These are phyloP conservation scores for Cardiocondyla obscurior DNA, from an alignment of 1,140 invertebrate genomes.

Conservation along the genomic window DNA sequence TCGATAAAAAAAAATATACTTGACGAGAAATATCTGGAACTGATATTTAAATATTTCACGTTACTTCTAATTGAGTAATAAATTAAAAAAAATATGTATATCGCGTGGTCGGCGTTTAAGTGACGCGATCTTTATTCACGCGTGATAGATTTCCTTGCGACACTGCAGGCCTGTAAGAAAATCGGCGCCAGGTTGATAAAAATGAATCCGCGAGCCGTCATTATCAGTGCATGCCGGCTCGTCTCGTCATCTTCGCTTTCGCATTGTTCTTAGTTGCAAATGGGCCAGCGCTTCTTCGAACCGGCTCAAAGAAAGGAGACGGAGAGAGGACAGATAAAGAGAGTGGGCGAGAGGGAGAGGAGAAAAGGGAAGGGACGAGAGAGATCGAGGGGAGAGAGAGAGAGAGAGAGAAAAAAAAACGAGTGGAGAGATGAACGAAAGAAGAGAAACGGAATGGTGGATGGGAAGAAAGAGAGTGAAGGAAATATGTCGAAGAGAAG, in stretches of 20 bases:
- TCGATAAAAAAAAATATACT: background rate
- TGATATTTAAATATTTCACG: background rate
- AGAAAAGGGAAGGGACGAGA: background rate
- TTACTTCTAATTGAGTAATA: background rate
- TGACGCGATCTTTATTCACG: conserved; percentile 33
- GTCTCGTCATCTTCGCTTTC: conserved; percentile 70
- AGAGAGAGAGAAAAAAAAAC: conserved; percentile 28
- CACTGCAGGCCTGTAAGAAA: conserved; percentile 37
- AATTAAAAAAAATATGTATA: conserved; percentile 1
- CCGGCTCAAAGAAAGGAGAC: conserved; percentile 71
- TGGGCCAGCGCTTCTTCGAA: conserved; percentile 70
- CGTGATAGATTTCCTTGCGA: conserved; percentile 26
- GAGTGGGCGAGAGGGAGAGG: conserved; percentile 22
- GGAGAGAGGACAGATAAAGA: conserved; percentile 43
- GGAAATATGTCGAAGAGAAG: conserved; percentile 62
- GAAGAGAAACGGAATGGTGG: conserved; percentile 29
- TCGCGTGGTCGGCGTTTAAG: background rate
- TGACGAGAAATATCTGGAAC: background rate
- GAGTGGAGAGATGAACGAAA: conserved; percentile 54
- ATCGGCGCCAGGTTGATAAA: conserved; percentile 26
- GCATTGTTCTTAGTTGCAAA: conserved; percentile 77
- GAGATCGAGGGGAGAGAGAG: conserved; percentile 19
- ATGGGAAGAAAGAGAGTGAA: conserved; percentile 23
- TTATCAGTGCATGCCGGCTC: conserved; percentile 64
- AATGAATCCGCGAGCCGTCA: conserved; percentile 65